Percentiles rank a stretch among this genome's conserved stretches.
Evolutionary conservation across 2,888 invertebrate species (phyloP).

Genomic region (Pediacus dermestoides): DNA sequence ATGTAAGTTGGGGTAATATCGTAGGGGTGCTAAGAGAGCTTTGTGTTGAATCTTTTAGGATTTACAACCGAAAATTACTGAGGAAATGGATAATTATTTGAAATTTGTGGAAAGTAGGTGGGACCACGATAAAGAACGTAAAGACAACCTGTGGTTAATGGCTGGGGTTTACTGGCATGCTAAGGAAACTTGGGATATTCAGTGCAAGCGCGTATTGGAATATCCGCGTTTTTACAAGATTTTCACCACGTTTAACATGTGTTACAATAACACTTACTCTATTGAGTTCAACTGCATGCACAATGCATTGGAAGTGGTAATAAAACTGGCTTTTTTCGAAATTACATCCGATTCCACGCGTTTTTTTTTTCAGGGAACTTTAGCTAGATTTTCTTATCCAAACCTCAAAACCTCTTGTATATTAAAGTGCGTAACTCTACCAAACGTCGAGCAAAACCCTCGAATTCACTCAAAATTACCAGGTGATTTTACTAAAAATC

Average conservation of each 20-base stretch:
- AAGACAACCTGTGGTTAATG: conserved; percentile 12
- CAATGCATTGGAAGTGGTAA: conserved; percentile 34
- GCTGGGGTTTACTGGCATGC: conserved; percentile 16
- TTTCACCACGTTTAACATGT: conserved; percentile 24
- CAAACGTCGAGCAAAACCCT: conserved; percentile 7
- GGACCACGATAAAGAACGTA: conserved; percentile 14
- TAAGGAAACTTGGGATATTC: conserved; percentile 24
- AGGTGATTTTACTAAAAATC: conserved; percentile 16
- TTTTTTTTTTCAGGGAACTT: conserved; percentile 24
- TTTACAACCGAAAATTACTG: conserved; percentile 25
- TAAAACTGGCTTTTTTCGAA: conserved; percentile 11
- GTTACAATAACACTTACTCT: conserved; percentile 23
- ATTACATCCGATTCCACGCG: not conserved
- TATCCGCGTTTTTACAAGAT: conserved; percentile 34
- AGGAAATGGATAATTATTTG: conserved; percentile 28
- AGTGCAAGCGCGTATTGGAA: conserved; percentile 23
- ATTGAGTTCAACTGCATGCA: conserved; percentile 28
- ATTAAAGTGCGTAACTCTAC: conserved; percentile 20
- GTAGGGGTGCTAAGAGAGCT: conserved; percentile 1
- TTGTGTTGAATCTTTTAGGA: conserved; percentile 20
- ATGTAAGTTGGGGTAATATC: conserved; percentile 20
- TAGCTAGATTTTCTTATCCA: conserved; percentile 24
- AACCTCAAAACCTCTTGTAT: conserved; percentile 18
- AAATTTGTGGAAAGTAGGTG: conserved; percentile 23
- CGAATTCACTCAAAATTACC: conserved; percentile 22